Evolutionary conservation across 2,888 invertebrate species (phyloP).

Genomic region (Xanthorhoe spadicearia): DNA sequence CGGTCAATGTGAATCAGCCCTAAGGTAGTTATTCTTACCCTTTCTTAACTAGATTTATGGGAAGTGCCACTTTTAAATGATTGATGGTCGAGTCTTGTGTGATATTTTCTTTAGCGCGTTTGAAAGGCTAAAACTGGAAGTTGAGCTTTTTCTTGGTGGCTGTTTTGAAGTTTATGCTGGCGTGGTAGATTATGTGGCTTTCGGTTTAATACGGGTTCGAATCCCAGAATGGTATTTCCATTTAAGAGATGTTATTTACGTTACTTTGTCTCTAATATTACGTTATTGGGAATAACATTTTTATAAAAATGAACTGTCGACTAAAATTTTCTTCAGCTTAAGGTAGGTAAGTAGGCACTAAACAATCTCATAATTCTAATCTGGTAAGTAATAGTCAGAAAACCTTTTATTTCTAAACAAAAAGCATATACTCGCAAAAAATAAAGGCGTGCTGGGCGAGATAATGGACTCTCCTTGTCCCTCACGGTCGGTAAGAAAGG

Average conservation of each 20-base stretch:
- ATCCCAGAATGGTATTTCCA: no score
- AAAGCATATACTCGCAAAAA: constrained; percentile 20
- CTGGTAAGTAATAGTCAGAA: constrained; percentile 21
- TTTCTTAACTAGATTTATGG: constrained; percentile 13
- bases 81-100: constrained; percentile 11
- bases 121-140: neutral
- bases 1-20: neutral
- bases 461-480: constrained; percentile 42
- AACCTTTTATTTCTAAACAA: constrained; percentile 31
- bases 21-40: constrained; percentile 5
- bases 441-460: constrained; percentile 29
- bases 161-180: neutral
- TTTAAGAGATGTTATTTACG: no score
- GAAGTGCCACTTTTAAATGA: constrained; percentile 23
- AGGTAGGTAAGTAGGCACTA: neutral
- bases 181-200: neutral
- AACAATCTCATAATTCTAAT: constrained; percentile 12
- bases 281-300: no score
- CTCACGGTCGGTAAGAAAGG: constrained; percentile 37
- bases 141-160: neutral
- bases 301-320: no score
- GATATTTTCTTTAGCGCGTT: constrained; percentile 5
- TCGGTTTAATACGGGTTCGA: no score
- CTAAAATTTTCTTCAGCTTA: no score
- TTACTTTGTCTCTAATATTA: no score